phyloP scores from a whole-genome alignment of 1,140 invertebrate genomes.

The Orchesella cincta region DNA sequence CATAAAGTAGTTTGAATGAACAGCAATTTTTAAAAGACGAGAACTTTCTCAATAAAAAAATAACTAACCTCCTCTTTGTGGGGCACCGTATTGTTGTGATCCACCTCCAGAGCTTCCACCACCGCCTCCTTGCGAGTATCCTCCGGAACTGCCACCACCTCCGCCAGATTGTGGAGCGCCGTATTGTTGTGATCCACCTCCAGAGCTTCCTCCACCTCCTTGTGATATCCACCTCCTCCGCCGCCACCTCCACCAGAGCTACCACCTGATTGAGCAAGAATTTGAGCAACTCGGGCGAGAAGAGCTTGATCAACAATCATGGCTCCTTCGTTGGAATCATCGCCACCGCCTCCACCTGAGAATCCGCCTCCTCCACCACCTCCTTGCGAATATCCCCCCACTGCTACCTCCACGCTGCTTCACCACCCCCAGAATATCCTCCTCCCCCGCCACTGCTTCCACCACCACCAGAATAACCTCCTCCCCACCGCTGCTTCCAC shows the following conservation, averaged over 20 bases:
- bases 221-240: background rate
- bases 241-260: conserved; percentile 6
- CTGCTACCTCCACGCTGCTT: background rate
- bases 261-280: conserved; percentile 26
- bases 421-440: conserved; percentile 12
- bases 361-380: conserved; percentile 2
- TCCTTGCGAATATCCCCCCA: background rate
- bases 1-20: too few relatives aligned
- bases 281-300: conserved; percentile 22
- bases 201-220: conserved; percentile 1
- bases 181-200: background rate
- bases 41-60: too few relatives aligned
- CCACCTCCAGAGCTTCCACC: conserved; percentile 1
- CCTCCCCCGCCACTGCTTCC: background rate
- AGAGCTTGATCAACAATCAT: conserved; percentile 28
- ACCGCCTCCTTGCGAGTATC: conserved; percentile 3
- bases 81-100: too few relatives aligned
- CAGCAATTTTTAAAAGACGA: too few relatives aligned
- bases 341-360: conserved; percentile 7
- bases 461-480: conserved; percentile 9
- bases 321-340: conserved; percentile 22
- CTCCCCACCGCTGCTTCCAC: background rate
- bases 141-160: background rate
- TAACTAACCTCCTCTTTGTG: too few relatives aligned
- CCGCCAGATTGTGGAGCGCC: background rate